These are phyloP conservation scores for Scaptomyza reducta DNA, from an alignment of 2,888 invertebrate genomes.

Conservation along the genomic window DNA sequence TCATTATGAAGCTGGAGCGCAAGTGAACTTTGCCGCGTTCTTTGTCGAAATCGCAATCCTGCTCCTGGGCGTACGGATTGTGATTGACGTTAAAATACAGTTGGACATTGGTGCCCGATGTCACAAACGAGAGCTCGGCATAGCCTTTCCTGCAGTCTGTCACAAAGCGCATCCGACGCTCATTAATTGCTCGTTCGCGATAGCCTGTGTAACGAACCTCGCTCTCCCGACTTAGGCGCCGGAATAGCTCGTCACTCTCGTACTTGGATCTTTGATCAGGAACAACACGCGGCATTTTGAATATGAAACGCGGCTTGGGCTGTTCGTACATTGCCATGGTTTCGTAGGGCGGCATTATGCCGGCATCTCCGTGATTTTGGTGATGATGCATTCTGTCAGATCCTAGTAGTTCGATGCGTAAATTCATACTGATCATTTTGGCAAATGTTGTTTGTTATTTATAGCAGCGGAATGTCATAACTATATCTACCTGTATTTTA, in stretches of 20 bases:
- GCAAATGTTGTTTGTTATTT: slow-evolving; percentile 9
- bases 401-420: slow-evolving; percentile 14
- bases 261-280: slow-evolving; percentile 98
- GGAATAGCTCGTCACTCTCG: slow-evolving; percentile 97
- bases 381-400: slow-evolving; percentile 64
- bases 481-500: slow-evolving; percentile 22
- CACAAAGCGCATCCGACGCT: slow-evolving; percentile 94
- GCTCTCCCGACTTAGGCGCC: slow-evolving; percentile 95
- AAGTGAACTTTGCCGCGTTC: slow-evolving; percentile 97
- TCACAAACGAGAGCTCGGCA: slow-evolving; percentile 95
- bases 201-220: slow-evolving; percentile 98
- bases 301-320: slow-evolving; percentile 93
- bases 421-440: slow-evolving; percentile 28
- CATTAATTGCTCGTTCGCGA: slow-evolving; percentile 94
- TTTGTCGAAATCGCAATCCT: slow-evolving; percentile 96
- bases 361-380: slow-evolving; percentile 56
- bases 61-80: slow-evolving; percentile 87
- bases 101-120: slow-evolving; percentile 97
- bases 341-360: slow-evolving; percentile 88
- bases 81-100: slow-evolving; percentile 89
- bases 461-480: slow-evolving; percentile 1
- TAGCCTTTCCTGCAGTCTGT: slow-evolving; percentile 97
- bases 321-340: slow-evolving; percentile 95
- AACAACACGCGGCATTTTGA: slow-evolving; percentile 98
- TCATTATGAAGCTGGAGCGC: slow-evolving; percentile 96